Conservation (phyloP, 2,113 vertebrate genomes). For the Pantherophis guttatus region DNA sequence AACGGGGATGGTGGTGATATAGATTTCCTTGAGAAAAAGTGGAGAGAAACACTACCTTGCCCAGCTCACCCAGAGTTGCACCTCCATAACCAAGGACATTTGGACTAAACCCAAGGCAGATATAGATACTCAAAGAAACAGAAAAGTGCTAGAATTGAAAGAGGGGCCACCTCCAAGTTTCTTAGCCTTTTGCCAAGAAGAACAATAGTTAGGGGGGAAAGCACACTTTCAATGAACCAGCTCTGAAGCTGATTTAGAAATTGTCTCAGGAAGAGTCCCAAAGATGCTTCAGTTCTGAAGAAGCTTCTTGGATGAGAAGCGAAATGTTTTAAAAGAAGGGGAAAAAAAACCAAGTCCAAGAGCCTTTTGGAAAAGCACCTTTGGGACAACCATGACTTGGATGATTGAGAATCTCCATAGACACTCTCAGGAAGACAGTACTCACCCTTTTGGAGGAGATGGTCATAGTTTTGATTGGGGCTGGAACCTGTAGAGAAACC, state of each 20-base stretch:
- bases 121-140: neutral
- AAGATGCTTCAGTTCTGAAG: neutral
- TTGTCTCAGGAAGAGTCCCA: neutral
- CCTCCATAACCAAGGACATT: neutral
- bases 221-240: neutral
- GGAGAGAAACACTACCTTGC: neutral
- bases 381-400: neutral
- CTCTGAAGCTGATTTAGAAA: neutral
- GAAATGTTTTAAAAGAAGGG: neutral
- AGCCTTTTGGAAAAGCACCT: neutral
- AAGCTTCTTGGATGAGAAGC: neutral
- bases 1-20: neutral
- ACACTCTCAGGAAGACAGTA: neutral
- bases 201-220: neutral
- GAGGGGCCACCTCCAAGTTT: neutral
- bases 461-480: slow-evolving; percentile 92
- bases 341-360: neutral
- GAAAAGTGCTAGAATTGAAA: neutral
- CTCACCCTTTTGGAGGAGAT: slow-evolving; percentile 96
- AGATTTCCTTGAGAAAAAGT: neutral
- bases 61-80: no score
- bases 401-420: neutral
- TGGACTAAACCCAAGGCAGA: neutral
- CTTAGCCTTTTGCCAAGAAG: neutral
- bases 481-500: slow-evolving; percentile 78